Evolutionary conservation across 2,113 vertebrate genomes (phyloP), one percentile per base, ranked within the genome.

Genomic region (Pachyramphus minor): DNA sequence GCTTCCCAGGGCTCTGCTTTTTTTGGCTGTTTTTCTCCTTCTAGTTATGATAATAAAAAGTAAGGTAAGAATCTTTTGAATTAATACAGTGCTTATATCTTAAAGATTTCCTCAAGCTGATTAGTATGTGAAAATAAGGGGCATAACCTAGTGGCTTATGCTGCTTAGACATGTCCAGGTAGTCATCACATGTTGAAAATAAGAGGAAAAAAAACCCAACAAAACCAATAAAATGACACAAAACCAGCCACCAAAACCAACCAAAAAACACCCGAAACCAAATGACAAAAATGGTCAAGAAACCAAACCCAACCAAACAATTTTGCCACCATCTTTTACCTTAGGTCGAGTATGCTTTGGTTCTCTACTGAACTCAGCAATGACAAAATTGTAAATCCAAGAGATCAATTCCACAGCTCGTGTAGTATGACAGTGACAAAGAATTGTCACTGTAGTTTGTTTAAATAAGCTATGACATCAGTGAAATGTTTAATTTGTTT

Each of bases 341-440:
- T 55, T 71, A 11, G 37, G 16, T 15, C 13, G 21, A 1, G 8
- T 68, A 22, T 0, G 1, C 11, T 14, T 87, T 71, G 12, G 3
- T 31, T 89, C 28, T 67, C 3, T 49, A 18, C 14, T 79, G 42
- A 82, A 59, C 19, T 50, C 1, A 0, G 8, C 19, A 75, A 13
- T 75, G 17, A 37, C 27, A 59, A 30, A n/a, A n/a, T 77, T 89
- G 64, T 44, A 60, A 56, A 47, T 83, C 23, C 15, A 31, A 50
- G 23, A 68, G 5, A 47, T 47, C 4, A 30, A 6, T n/a, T 72
- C 83, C 27, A 60, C 28, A 72, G 31, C 8, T 53, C 55, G 6
- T 76, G 16, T 31, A 24, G 11, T 64, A 50, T 47, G 9, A 55
- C 44, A 53, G 9, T 72, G 45, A 50, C 20, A 37, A 82, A 45